Evolutionary conservation across 1,140 invertebrate genomes (phyloP), one percentile per base, ranked within the genome.

Genomic region (Lordiphosa mommai): DNA sequence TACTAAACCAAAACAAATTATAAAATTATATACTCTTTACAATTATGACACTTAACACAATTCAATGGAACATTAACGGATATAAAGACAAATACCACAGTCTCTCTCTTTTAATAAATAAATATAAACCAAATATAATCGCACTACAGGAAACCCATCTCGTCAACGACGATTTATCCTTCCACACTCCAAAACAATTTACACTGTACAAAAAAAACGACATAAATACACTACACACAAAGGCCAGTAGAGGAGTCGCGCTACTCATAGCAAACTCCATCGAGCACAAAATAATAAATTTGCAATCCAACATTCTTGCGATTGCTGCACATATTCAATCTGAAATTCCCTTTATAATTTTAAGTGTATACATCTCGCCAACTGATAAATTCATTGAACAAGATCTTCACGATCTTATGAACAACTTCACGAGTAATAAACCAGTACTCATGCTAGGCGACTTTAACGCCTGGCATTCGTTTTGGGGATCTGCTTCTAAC

Each of bases 51-150:
- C 14, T 53, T 17, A 38, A 52, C 4, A 41, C 29, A 29, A 27
- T 53, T 2, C 50, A 53, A 32, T 53, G 50, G 50, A 53, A 38
- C 13, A 51, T 51, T 2, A 51, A 51, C n/a, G 49, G 49, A 7
- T 52, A 38, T 4, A 37, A 41, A 27, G 38, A 53, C n/a, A 53
- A 53, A 27, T 32, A 33, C 30, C 13, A 41, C 27, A 27, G 27
- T 29, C 37, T 53, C 16, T 20, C 36, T 13, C 36, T 52, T 4
- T 13, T 52, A 17, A 52, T 52, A 23, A 30, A 52, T 20, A 30
- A 30, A 52, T 20, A 30, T 13, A 52, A 52, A 7, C 49, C 49
- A 14, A 9, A 13, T 1, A 53, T 43, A 17, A 17, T 17, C 3
- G 16, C 16, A 3, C 1, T 17, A 17, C 16, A 17, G 3, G 44